Base-by-base conservation (phyloP, 2,797 vertebrate genomes). In the Anolis apletophallus region DNA sequence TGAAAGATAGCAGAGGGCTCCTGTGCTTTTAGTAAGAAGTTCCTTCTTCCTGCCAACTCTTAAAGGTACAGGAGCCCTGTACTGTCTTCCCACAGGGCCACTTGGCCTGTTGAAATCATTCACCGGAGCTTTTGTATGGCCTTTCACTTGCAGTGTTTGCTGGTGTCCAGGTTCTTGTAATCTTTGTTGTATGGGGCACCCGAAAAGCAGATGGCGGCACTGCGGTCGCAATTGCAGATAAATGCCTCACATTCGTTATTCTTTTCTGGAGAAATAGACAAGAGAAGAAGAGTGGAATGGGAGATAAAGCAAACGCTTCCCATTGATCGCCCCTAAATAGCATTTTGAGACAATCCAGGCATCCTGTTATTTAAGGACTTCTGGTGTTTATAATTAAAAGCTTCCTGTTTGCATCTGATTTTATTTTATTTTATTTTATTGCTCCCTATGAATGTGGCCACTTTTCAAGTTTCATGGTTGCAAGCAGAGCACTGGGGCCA, bases 151-250 rank as follows among this genome's bases (percentile, higher is more conserved):
- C 96, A 97, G 34, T 79, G 73, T 0, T 88, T 82, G n/a, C 90
- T 16, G 6, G 76, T 84, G 86, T 96, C 83, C 16, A 97, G 69
- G 0, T 85, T 0, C 17, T 50, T 86, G 80, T 97, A 0, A 0
- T 94, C 29, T 0, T 88, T 1, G 26, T 95, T 91, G 87, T 98
- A 98, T 0, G 91, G 85, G 0, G 91, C 92, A 26, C 83, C 87
- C 84, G 94, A 85, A 29, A 98, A 98, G 93, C 98, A 98, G 61
- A 95, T 95, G 2, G 97, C 96, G 0, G 97, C 97, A 0, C 87
- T 17, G 29, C 96, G 96, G 94, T 98, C 97, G 80, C 98, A 98
- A 91, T 97, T 94, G 88, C 98, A 98, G 92, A 96, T 71, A 91
- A 98, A 97, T 34, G 85, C 87, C 40, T 94, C 54, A 0, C 97